These are phyloP conservation scores for Scalopus aquaticus DNA, from an alignment of 2,113 vertebrate genomes.

Conservation along the genomic window DNA sequence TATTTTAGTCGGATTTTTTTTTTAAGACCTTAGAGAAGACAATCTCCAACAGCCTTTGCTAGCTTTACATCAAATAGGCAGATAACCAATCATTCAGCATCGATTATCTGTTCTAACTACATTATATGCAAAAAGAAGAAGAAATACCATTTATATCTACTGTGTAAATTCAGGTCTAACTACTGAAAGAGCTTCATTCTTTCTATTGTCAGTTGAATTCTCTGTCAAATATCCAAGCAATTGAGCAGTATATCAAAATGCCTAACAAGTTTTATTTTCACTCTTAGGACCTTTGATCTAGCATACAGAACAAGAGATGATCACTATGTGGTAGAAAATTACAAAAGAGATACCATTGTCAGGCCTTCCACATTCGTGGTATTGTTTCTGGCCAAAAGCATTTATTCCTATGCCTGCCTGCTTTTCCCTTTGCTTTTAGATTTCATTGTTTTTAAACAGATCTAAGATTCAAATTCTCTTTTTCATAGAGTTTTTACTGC, in stretches of 20 bases:
- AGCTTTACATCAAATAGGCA: conserved; percentile 9
- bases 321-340: background rate
- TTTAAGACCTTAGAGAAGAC: background rate
- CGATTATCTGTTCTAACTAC: background rate
- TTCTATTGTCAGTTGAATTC: conserved; percentile 1
- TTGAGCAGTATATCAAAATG: background rate
- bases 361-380: background rate
- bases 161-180: conserved; percentile 21
- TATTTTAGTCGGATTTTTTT: conserved; percentile 50
- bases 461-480: conserved; percentile 41
- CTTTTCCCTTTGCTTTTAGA: background rate
- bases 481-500: conserved; percentile 77
- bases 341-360: background rate
- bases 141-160: background rate
- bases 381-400: background rate
- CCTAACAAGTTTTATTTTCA: background rate
- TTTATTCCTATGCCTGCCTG: background rate
- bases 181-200: background rate
- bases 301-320: background rate
- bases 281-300: conserved; percentile 29
- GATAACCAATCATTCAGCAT: conserved; percentile 40
- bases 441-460: background rate
- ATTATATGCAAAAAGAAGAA: conserved; percentile 20
- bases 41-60: background rate
- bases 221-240: conserved; percentile 54